Conservation (phyloP, 2,113 vertebrate genomes). For the Dipodomys spectabilis region DNA sequence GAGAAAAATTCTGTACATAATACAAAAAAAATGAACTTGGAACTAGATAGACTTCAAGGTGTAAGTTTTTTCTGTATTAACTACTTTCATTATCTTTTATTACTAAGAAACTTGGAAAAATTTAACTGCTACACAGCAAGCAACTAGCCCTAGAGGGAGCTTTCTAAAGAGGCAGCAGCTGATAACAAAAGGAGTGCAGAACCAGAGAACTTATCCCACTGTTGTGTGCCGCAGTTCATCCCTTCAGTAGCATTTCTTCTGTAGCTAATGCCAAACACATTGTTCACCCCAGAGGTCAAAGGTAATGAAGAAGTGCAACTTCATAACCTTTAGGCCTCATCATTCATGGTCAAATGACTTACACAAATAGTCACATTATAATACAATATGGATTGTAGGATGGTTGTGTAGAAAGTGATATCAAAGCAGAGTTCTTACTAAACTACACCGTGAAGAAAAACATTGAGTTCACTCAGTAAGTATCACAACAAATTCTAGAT, state of each 20-base stretch:
- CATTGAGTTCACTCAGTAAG: background rate
- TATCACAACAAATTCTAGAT: background rate
- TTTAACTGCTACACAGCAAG: background rate
- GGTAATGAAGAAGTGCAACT: background rate
- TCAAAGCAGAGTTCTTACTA: background rate
- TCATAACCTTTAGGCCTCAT: background rate
- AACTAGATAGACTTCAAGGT: background rate
- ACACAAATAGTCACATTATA: background rate
- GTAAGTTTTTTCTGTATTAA: background rate
- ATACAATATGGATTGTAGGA: background rate
- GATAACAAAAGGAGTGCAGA: background rate
- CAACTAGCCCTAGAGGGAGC: background rate
- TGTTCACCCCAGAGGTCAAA: background rate
- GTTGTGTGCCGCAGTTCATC: background rate
- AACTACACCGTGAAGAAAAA: background rate
- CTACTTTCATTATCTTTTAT: background rate
- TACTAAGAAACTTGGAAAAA: conserved; percentile 1
- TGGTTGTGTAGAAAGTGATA: background rate
- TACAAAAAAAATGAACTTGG: background rate
- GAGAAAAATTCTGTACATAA: background rate
- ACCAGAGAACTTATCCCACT: background rate
- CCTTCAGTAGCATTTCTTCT: background rate
- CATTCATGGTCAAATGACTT: background rate
- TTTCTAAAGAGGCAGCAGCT: background rate
- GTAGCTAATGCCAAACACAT: background rate